Conservation (phyloP, 2,888 invertebrate species). For the Scaeva pyrastri region DNA sequence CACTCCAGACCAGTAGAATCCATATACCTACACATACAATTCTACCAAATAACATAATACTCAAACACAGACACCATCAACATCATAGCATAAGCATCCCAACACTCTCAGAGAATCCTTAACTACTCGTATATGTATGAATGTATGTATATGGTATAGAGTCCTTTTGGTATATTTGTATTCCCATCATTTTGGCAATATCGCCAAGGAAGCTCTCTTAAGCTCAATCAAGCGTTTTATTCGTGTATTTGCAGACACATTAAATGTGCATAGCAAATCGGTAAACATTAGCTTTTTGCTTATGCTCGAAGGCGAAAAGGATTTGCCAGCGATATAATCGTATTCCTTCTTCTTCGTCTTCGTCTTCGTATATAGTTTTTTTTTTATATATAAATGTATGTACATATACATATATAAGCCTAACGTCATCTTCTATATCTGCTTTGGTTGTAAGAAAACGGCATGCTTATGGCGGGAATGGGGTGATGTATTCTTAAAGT, state of each 20-base stretch:
- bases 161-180: conserved; percentile 55
- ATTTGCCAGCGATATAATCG: conserved; percentile 66
- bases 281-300: conserved; percentile 77
- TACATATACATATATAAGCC: not conserved
- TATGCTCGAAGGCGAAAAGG: conserved; percentile 73
- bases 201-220: conserved; percentile 71
- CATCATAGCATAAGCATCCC: not conserved
- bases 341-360: conserved; percentile 19
- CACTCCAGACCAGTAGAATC: conserved; percentile 1
- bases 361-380: not conserved
- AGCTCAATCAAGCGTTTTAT: conserved; percentile 78
- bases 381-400: not conserved
- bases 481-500: conserved; percentile 35
- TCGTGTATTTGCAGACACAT: conserved; percentile 77
- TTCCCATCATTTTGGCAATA: conserved; percentile 74
- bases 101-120: conserved; percentile 32
- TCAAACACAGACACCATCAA: not conserved
- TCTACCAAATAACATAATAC: not conserved
- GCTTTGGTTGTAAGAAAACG: conserved; percentile 23
- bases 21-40: not conserved
- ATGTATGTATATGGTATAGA: too few species aligned
- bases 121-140: conserved; percentile 3
- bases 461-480: conserved; percentile 49
- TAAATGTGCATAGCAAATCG: conserved; percentile 77
- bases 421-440: conserved; percentile 1